A percentile compares a stretch with the other conserved stretches of the same genome.
phyloP scores from a whole-genome alignment of 2,888 invertebrate species.

The Nephrotoma flavescens region DNA sequence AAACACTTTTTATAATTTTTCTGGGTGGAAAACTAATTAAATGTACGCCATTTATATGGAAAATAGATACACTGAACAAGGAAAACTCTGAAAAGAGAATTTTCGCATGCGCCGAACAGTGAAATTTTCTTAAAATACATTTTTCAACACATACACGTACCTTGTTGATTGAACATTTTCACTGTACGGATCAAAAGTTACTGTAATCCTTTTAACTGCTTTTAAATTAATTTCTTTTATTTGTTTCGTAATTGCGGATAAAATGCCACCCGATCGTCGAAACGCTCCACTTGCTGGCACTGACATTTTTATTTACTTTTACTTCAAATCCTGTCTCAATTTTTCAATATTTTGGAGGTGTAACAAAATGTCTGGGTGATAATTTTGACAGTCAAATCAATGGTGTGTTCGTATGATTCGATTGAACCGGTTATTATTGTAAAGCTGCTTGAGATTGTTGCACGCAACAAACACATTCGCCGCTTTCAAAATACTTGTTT shows the following conservation, averaged over 20 bases:
- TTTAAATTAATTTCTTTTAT: slow-evolving; percentile 56
- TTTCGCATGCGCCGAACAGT: slow-evolving; percentile 7
- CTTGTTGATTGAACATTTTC: slow-evolving; percentile 46
- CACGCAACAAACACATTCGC: neutral
- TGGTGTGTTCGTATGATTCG: neutral
- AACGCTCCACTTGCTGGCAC: slow-evolving; percentile 55
- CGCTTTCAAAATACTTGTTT: no score
- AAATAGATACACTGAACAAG: neutral
- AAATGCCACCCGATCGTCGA: slow-evolving; percentile 48
- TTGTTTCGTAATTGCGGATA: slow-evolving; percentile 60
- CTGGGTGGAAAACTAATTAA: neutral
- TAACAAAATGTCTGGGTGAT: neutral
- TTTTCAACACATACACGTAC: slow-evolving; percentile 21
- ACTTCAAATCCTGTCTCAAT: neutral
- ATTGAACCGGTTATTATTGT: neutral
- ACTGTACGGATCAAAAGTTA: slow-evolving; percentile 76
- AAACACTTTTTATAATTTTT: neutral
- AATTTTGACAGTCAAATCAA: neutral
- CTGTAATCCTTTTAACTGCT: slow-evolving; percentile 59
- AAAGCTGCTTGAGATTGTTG: neutral
- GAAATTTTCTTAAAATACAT: neutral
- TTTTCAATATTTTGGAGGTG: neutral
- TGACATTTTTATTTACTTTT: slow-evolving; percentile 42
- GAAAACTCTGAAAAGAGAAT: neutral
- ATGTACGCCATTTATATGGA: neutral